phyloP scores from a whole-genome alignment of 2,888 invertebrate species.

The Bibio marci region DNA sequence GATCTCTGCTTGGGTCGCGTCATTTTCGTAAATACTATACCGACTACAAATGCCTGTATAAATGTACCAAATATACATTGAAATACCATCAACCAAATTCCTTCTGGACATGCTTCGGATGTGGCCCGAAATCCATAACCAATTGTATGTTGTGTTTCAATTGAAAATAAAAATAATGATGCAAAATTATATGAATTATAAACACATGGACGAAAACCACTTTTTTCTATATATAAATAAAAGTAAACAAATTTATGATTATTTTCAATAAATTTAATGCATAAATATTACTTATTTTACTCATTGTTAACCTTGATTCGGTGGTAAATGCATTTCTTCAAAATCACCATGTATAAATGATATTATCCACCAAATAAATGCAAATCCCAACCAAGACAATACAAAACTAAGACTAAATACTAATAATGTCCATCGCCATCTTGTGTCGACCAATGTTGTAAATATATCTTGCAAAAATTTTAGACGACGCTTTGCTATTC shows the following conservation, averaged over 20 bases:
- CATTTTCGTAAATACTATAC: slow-evolving; percentile 90
- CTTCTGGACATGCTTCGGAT: slow-evolving; percentile 85
- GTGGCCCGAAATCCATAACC: slow-evolving; percentile 69
- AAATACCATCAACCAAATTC: slow-evolving; percentile 84
- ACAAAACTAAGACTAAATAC: slow-evolving; percentile 72
- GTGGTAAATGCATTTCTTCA: slow-evolving; percentile 40
- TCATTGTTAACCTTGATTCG: slow-evolving; percentile 27
- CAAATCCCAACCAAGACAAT: slow-evolving; percentile 77
- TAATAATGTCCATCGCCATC: slow-evolving; percentile 82
- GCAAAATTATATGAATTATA: slow-evolving; percentile 74
- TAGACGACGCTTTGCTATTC: slow-evolving; percentile 60
- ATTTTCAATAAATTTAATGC: neutral
- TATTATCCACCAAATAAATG: slow-evolving; percentile 80
- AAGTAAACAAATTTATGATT: slow-evolving; percentile 7
- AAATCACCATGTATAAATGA: slow-evolving; percentile 80
- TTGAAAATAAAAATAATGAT: slow-evolving; percentile 84
- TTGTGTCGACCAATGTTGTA: slow-evolving; percentile 37
- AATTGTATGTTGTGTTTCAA: slow-evolving; percentile 93
- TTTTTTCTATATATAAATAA: slow-evolving; percentile 21
- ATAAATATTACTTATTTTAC: slow-evolving; percentile 18
- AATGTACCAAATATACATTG: slow-evolving; percentile 88
- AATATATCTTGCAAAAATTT: slow-evolving; percentile 63
- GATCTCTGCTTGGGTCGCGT: slow-evolving; percentile 87
- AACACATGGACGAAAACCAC: slow-evolving; percentile 71
- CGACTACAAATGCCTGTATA: slow-evolving; percentile 61